A percentile compares a stretch with the other conserved stretches of the same genome.
Conservation (phyloP, 2,797 vertebrate species). For the Mastacembelus armatus region DNA sequence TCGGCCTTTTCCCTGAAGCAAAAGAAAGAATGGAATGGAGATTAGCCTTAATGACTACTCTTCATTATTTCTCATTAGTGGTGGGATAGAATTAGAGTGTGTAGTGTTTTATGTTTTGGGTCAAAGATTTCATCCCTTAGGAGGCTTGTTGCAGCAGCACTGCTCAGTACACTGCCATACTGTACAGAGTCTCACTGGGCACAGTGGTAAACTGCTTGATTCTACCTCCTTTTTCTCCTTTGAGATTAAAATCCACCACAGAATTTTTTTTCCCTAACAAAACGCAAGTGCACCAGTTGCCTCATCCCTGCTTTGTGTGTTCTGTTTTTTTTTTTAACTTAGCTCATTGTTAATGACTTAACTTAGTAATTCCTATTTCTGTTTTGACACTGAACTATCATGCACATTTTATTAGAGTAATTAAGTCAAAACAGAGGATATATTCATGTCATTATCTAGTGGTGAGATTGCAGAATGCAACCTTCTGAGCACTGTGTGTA, state of each 20-base stretch:
- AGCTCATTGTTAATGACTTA: background rate
- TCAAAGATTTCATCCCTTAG: conserved; percentile 42
- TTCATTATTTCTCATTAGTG: conserved; percentile 50
- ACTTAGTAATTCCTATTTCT: background rate
- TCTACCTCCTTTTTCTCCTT: conserved; percentile 13
- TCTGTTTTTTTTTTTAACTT: background rate
- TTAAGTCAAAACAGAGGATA: background rate
- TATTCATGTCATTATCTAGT: too few species aligned
- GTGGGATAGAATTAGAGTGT: conserved; percentile 10
- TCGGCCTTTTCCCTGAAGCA: conserved; percentile 22
- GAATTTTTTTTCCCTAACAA: conserved; percentile 2
- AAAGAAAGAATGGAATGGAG: conserved; percentile 11
- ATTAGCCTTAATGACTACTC: conserved; percentile 22
- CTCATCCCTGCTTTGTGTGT: background rate
- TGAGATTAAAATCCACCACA: conserved; percentile 18
- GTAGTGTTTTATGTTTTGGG: conserved; percentile 33
- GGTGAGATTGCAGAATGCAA: too few species aligned
- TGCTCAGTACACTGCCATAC: conserved; percentile 12
- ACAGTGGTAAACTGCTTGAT: conserved; percentile 14
- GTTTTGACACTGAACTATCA: too few species aligned
- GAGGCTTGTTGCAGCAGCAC: conserved; percentile 12
- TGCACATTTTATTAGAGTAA: background rate
- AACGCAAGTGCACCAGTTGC: conserved; percentile 12
- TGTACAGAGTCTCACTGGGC: conserved; percentile 22
- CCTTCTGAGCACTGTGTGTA: too few species aligned